These are phyloP conservation scores for Poecilus cupreus DNA, from an alignment of 2,888 invertebrate genomes.

Conservation along the genomic window DNA sequence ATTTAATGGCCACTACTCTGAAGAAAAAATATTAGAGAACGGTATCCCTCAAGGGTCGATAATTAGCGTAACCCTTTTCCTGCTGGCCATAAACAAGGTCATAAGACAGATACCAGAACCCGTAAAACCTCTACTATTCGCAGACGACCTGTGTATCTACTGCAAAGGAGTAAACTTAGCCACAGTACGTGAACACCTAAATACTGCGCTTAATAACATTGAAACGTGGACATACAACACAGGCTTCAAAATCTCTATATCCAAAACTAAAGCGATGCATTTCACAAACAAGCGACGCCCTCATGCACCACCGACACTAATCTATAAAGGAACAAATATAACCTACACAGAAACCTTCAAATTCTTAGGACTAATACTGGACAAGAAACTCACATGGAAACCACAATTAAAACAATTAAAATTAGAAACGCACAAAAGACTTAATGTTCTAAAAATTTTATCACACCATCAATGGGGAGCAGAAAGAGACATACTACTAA, in stretches of 20 bases:
- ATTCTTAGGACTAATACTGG: conserved; percentile 13
- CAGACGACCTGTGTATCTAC: neutral
- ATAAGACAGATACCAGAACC: neutral
- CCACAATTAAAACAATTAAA: neutral
- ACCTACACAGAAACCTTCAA: neutral
- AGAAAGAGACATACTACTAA: neutral
- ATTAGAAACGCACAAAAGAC: neutral
- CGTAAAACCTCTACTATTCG: neutral
- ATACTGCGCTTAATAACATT: neutral
- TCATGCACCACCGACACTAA: neutral
- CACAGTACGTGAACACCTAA: neutral
- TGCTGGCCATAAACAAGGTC: neutral
- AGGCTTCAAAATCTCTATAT: neutral
- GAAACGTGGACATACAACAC: neutral
- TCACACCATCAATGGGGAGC: conserved; percentile 9
- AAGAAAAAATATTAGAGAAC: neutral
- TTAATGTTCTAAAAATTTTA: conserved; percentile 4
- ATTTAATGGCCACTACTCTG: neutral
- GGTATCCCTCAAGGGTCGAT: neutral
- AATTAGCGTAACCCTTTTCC: neutral
- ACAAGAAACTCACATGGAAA: conserved; percentile 9
- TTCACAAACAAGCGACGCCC: neutral
- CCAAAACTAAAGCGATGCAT: neutral
- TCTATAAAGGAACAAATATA: neutral
- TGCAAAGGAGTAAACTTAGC: neutral